Base-by-base conservation (phyloP, 2,113 vertebrate species). In the Ochotona curzoniae region DNA sequence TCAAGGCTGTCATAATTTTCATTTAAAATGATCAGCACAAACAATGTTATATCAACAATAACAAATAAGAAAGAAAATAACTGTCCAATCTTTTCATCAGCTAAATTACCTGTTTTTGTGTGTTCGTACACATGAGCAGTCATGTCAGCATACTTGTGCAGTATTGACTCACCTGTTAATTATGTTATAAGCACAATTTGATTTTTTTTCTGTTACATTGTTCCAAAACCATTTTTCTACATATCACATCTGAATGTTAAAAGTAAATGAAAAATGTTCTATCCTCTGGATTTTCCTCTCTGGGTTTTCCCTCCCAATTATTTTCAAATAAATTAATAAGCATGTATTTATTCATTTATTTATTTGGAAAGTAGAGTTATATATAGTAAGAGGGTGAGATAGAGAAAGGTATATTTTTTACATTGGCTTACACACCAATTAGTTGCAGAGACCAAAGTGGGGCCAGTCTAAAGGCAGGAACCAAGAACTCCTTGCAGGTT, bases 1-100 rank as follows among this genome's bases (percentile, higher is more conserved):
- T 80, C 85, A 63, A 47, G 5, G 4, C 61, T 85, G n/a, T 94
- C 78, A 89, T 63, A 70, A 64, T 85, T 91, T 92, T 93, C 32
- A 85, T 79, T 91, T 85, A 64, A 76, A 80, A 69, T 85, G 51
- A 67, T 81, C 54, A 67, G 30, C 20, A 60, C 32, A 91, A 84
- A 54, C 35, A 88, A 5, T 89, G 54, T 89, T 64, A 54, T 85
- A 32, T 17, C 49, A 83, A 49, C 71, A 83, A 28, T 79, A 70
- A 54, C 32, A 35, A 75, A 44, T 30, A 17, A 66, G 80, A 78
- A 90, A 51, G 10, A 93, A 92, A 83, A 82, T 54, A 57, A 75
- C 35, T 32, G 21, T 20, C 38, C 21, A 32, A 1, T 35, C 90
- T 78, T 74, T 18, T 20, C 23, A 30, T 89, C 32, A 23, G 63